These are phyloP conservation scores for Gephyroberyx darwinii DNA, from an alignment of 2,797 vertebrate species.

Conservation along the genomic window DNA sequence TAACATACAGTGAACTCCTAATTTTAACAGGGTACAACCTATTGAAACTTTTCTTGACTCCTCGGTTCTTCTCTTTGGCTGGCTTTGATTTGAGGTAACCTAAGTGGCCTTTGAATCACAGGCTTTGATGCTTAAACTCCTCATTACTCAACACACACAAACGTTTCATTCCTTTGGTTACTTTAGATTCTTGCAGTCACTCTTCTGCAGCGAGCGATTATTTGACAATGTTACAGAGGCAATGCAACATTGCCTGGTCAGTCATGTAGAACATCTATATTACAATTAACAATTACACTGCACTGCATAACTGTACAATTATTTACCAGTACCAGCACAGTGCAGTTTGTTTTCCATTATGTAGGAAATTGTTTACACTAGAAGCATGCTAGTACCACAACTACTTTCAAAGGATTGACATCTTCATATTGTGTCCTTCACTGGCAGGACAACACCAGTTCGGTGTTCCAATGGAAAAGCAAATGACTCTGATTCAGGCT, in stretches of 20 bases:
- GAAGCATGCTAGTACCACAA: too few species aligned
- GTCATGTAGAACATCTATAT: conserved; percentile 35
- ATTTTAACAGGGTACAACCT: neutral
- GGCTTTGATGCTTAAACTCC: conserved; percentile 17
- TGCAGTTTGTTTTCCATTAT: too few species aligned
- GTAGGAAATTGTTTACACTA: too few species aligned
- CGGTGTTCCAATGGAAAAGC: too few species aligned
- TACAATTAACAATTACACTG: conserved; percentile 32
- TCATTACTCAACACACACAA: conserved; percentile 1
- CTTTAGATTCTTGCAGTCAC: conserved; percentile 1
- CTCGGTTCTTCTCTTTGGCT: neutral
- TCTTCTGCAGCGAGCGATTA: neutral
- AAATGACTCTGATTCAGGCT: too few species aligned
- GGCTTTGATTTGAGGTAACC: conserved; percentile 4
- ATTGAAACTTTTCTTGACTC: neutral
- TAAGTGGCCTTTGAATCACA: conserved; percentile 7
- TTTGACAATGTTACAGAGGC: conserved; percentile 16
- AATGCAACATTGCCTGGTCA: conserved; percentile 37
- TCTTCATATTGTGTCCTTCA: too few species aligned
- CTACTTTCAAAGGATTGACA: too few species aligned
- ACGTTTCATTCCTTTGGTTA: neutral
- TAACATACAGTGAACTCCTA: neutral
- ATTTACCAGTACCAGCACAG: too few species aligned
- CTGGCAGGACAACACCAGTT: too few species aligned
- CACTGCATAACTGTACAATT: neutral